Evolutionary conservation across 2,888 invertebrate genomes (phyloP).

Genomic region (Drosophila merina): DNA sequence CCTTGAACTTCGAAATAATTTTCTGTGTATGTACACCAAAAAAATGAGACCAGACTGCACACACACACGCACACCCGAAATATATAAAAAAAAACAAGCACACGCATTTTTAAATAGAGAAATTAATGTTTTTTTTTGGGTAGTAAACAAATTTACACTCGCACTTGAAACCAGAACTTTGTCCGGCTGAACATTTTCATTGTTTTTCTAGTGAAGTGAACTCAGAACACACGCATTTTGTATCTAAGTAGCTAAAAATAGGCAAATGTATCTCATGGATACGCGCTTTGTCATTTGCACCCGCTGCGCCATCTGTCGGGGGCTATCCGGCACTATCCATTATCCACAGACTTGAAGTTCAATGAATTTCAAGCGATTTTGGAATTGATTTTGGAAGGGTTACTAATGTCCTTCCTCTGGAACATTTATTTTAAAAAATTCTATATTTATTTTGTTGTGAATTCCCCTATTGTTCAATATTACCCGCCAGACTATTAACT

Average conservation of each 20-base stretch:
- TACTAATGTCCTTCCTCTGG: no score
- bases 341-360: constrained; percentile 6
- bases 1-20: constrained; percentile 83
- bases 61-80: constrained; percentile 17
- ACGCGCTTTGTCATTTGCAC: constrained; percentile 32
- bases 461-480: background rate
- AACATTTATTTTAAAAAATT: no score
- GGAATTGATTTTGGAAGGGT: background rate
- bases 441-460: no score
- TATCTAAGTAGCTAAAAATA: constrained; percentile 33
- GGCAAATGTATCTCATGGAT: constrained; percentile 32
- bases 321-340: constrained; percentile 5
- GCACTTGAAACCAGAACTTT: constrained; percentile 33
- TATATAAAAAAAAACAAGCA: constrained; percentile 21
- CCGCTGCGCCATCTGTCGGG: constrained; percentile 32
- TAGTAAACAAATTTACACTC: constrained; percentile 13
- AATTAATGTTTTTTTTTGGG: constrained; percentile 7
- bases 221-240: constrained; percentile 13
- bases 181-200: constrained; percentile 33
- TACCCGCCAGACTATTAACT: background rate
- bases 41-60: constrained; percentile 38
- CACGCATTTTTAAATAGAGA: constrained; percentile 63
- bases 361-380: constrained; percentile 17
- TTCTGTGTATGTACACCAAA: constrained; percentile 59
- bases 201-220: constrained; percentile 39